A percentile compares a stretch with the other conserved stretches of the same genome.
These are phyloP conservation scores for Macquaria australasica DNA, from an alignment of 2,113 vertebrate species.

Conservation along the genomic window DNA sequence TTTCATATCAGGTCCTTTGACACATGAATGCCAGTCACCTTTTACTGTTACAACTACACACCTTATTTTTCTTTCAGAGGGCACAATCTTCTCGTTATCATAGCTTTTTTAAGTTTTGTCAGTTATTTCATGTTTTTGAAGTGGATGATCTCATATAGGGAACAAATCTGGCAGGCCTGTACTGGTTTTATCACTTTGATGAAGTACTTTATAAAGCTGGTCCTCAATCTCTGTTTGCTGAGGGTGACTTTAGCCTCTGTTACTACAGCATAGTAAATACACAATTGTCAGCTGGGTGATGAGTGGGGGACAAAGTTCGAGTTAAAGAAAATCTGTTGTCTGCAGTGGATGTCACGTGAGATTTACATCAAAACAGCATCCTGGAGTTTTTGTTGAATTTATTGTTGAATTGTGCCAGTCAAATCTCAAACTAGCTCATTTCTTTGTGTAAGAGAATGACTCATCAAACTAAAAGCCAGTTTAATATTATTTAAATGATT, in stretches of 20 bases:
- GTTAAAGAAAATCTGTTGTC: neutral
- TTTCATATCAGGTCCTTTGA: neutral
- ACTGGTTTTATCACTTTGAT: neutral
- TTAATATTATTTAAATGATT: neutral
- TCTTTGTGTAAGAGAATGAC: neutral
- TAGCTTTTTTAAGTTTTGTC: neutral
- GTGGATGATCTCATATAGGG: neutral
- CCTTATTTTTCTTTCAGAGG: neutral
- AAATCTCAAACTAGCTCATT: neutral
- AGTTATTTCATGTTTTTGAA: neutral
- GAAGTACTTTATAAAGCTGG: neutral
- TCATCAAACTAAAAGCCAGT: neutral
- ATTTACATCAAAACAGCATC: neutral
- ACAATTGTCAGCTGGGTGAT: neutral
- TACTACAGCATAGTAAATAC: neutral
- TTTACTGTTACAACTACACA: neutral
- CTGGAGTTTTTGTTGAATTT: neutral
- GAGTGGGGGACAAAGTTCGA: neutral
- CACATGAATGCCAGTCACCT: neutral
- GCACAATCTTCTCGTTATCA: no score
- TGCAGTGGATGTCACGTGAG: neutral
- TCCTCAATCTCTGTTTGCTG: constrained; percentile 5
- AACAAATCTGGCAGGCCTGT: neutral
- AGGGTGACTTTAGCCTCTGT: neutral
- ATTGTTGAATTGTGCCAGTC: neutral